These are phyloP conservation scores for Pachycephala philippinensis DNA, from an alignment of 2,113 vertebrate genomes.

Conservation along the genomic window DNA sequence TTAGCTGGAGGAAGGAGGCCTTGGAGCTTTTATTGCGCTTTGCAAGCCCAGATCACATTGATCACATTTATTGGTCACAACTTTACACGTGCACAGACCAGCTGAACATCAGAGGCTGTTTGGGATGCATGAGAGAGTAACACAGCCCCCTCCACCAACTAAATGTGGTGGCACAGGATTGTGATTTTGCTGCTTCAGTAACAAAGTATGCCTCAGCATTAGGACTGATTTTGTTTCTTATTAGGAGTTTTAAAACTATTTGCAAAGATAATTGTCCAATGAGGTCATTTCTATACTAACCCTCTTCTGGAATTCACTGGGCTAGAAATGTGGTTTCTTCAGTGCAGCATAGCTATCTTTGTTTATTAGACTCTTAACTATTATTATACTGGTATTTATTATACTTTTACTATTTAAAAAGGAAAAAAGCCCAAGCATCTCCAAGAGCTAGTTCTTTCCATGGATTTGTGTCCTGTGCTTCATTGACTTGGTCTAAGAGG, in stretches of 20 bases:
- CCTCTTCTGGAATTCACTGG: background rate
- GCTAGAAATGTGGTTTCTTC: background rate
- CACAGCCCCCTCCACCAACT: background rate
- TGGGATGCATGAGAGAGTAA: background rate
- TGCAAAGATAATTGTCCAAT: background rate
- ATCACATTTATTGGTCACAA: background rate
- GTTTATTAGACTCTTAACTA: background rate
- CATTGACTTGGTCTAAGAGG: rapidly evolving
- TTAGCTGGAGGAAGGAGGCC: background rate
- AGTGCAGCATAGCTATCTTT: background rate
- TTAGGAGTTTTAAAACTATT: background rate
- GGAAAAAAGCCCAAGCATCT: background rate
- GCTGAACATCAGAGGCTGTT: background rate
- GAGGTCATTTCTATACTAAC: background rate
- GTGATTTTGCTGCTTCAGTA: background rate
- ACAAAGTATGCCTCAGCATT: background rate
- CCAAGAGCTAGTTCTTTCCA: background rate
- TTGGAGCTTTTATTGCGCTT: background rate
- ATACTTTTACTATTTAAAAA: background rate
- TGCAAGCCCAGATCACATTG: background rate
- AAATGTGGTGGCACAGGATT: background rate
- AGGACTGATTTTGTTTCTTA: background rate
- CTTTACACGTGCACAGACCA: background rate
- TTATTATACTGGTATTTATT: background rate
- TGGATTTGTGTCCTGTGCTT: background rate